Conservation (phyloP, 2,888 invertebrate species). For the Caenorhabditis macrosperma region DNA sequence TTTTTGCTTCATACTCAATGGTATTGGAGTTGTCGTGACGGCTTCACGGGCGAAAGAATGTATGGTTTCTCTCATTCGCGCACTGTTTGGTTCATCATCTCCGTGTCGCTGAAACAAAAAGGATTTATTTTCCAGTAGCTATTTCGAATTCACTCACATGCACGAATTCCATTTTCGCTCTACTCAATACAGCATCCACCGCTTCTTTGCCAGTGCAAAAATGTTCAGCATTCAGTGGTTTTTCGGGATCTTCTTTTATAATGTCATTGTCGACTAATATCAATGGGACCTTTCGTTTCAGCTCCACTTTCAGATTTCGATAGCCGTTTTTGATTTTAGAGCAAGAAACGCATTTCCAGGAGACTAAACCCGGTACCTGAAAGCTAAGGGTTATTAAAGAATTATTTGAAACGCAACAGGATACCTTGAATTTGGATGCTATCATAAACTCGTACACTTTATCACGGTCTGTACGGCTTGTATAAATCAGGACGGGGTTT, state of each 20-base stretch:
- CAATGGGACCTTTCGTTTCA: slow-evolving; percentile 50
- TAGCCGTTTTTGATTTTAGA: slow-evolving; percentile 45
- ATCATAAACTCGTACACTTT: slow-evolving; percentile 59
- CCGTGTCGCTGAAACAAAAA: slow-evolving; percentile 20
- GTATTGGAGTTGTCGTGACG: slow-evolving; percentile 21
- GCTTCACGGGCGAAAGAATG: slow-evolving; percentile 40
- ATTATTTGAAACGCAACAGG: background rate
- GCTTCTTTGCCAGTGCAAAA: slow-evolving; percentile 56
- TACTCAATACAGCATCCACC: slow-evolving; percentile 32
- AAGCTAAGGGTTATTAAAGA: background rate
- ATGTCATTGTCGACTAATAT: slow-evolving; percentile 57
- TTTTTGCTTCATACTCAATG: slow-evolving; percentile 27
- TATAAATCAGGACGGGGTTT: slow-evolving; percentile 41
- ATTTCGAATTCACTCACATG: slow-evolving; percentile 10
- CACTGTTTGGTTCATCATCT: slow-evolving; percentile 1
- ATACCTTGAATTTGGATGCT: slow-evolving; percentile 45
- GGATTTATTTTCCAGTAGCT: no score
- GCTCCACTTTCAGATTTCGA: slow-evolving; percentile 25
- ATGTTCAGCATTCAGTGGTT: slow-evolving; percentile 53
- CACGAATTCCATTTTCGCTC: slow-evolving; percentile 48
- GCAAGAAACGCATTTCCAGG: slow-evolving; percentile 54
- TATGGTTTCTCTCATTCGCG: slow-evolving; percentile 22
- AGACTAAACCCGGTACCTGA: slow-evolving; percentile 51
- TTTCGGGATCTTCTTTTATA: slow-evolving; percentile 57
- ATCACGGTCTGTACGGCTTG: slow-evolving; percentile 18